Percentiles rank a stretch among this genome's conserved stretches.
phyloP scores from a whole-genome alignment of 2,797 vertebrate species.

The Poeciliopsis gracilis region DNA sequence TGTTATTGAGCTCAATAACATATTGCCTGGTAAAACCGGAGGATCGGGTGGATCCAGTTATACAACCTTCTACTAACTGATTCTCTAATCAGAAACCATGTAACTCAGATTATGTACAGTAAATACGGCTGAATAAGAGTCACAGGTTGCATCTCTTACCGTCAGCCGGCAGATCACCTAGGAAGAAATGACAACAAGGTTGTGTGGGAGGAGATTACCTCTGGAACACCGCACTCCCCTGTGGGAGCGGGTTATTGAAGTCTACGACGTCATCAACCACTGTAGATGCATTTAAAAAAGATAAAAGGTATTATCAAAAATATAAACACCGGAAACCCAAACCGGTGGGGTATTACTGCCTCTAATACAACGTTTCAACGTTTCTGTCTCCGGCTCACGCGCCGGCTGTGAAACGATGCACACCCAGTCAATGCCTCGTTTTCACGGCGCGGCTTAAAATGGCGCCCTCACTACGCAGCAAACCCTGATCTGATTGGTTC shows the following conservation, averaged over 20 bases:
- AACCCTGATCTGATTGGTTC: conserved; percentile 61
- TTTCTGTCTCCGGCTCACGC: background rate
- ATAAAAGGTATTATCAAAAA: background rate
- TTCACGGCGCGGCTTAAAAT: conserved; percentile 62
- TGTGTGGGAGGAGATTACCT: background rate
- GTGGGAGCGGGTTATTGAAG: background rate
- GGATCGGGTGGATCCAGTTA: background rate
- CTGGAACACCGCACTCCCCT: background rate
- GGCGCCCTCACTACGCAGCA: conserved; percentile 57
- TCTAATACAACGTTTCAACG: background rate
- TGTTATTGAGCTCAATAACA: background rate
- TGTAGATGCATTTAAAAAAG: background rate
- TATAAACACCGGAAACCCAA: background rate
- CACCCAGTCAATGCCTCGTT: conserved; percentile 1
- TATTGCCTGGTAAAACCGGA: background rate
- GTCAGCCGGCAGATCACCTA: background rate
- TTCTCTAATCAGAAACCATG: background rate
- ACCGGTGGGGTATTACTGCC: background rate
- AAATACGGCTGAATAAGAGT: background rate
- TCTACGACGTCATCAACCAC: background rate
- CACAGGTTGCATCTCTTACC: background rate
- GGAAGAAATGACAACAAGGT: background rate
- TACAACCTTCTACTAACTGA: background rate
- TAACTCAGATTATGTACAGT: background rate
- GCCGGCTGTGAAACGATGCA: background rate